A percentile compares a stretch with the other conserved stretches of the same genome.
These are phyloP conservation scores for Tetramorium parvispinum DNA, from an alignment of 1,140 invertebrate genomes.

Conservation along the genomic window DNA sequence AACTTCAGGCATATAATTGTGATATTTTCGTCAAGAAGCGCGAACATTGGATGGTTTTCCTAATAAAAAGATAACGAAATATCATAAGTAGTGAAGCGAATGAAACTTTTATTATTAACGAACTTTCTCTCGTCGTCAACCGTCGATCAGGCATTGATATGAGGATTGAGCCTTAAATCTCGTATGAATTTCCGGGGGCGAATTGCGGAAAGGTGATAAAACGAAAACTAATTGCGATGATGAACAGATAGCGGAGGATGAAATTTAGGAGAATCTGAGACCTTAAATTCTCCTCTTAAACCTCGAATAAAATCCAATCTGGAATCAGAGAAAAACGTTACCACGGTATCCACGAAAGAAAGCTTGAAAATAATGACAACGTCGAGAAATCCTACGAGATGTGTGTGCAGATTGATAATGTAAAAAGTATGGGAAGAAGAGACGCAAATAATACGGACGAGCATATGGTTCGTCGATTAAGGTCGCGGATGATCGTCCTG, in stretches of 20 bases:
- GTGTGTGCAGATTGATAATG: neutral
- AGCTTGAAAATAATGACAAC: neutral
- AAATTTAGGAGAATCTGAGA: neutral
- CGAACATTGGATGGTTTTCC: neutral
- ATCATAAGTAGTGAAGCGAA: too few relatives aligned
- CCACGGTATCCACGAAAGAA: neutral
- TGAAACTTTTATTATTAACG: neutral
- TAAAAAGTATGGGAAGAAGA: neutral
- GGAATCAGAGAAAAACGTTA: neutral
- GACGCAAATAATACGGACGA: constrained; percentile 2
- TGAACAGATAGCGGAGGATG: neutral
- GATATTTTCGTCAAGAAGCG: neutral
- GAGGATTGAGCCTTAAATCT: constrained; percentile 1
- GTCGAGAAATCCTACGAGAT: neutral
- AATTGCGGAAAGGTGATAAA: constrained; percentile 33
- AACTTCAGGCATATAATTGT: neutral
- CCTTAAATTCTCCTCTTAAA: neutral
- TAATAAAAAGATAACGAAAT: too few relatives aligned
- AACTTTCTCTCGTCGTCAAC: neutral
- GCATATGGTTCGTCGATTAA: constrained; percentile 19
- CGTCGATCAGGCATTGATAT: constrained; percentile 3
- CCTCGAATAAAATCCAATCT: neutral
- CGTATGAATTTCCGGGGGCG: neutral
- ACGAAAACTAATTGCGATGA: neutral
- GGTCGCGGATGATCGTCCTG: neutral